Base-by-base conservation (phyloP, 2,113 vertebrate genomes). In the Rhineura floridana region DNA sequence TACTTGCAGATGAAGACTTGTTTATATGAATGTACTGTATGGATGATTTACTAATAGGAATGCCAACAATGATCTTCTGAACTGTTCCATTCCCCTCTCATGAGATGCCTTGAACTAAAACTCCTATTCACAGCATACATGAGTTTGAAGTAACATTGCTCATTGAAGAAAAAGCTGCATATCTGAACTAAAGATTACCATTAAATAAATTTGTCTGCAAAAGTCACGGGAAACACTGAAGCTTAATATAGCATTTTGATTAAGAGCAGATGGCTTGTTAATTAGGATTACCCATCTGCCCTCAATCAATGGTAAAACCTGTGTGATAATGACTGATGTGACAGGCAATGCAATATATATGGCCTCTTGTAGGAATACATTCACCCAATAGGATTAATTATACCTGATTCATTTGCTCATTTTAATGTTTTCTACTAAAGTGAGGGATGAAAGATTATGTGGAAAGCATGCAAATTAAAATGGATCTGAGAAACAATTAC, bases 341-440 rank as follows among this genome's bases (percentile, higher is more conserved):
- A 50, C 15, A 92, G 79, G 75, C 81, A 79, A 65, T 78, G 36
- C 44, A 81, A 79, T 25, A 89, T 73, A 73, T 30, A 6, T 87
- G 75, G 36, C 36, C 78, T 39, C 55, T 79, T 79, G 39, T 6
- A 84, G 30, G 78, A 93, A 84, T 21, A 81, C 9, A 46, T 81
- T 73, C 8, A 36, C 1, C 48, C 72, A 86, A 55, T 55, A 86
- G 79, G 62, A 86, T 82, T 89, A 89, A 67, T 89, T 75, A 86
- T 55, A 17, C 55, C 69, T 86, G 72, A 90, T 76, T 88, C 87
- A 88, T 83, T 88, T 88, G 59, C 59, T 83, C 81, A 88, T 83
- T 79, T 83, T 88, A 67, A 87, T 63, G 72, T 81, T 81, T 85
- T 86, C 52, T 12, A 70, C 69, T 28, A 62, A 90, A 90, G 3